Conservation (phyloP, 2,888 invertebrate species). For the Homarus gammarus region DNA sequence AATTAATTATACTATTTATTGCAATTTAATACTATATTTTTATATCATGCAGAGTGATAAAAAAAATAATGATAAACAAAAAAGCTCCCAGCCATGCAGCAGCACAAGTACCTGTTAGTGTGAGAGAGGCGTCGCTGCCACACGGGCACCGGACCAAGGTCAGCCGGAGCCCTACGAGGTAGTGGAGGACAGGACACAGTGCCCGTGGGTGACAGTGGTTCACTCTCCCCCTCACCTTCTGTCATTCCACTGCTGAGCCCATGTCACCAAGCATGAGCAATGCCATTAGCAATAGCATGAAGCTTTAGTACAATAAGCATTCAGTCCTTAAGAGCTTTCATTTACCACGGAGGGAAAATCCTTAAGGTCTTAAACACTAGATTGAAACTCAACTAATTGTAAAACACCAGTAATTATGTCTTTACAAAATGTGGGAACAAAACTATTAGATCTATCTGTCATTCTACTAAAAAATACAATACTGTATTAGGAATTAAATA, state of each 20-base stretch:
- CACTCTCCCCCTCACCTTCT: slow-evolving; percentile 56
- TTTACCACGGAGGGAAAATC: not conserved
- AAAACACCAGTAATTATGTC: not conserved
- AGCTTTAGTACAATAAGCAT: slow-evolving; percentile 23
- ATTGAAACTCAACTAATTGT: slow-evolving; percentile 10
- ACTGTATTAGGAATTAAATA: not conserved
- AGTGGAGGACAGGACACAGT: slow-evolving; percentile 20
- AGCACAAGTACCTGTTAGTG: slow-evolving; percentile 58
- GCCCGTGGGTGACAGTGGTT: slow-evolving; percentile 24
- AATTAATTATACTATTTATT: too few relatives aligned
- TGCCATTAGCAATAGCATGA: slow-evolving; percentile 25
- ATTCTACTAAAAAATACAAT: not conserved
- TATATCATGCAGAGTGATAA: too few relatives aligned
- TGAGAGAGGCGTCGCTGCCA: slow-evolving; percentile 56
- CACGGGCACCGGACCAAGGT: slow-evolving; percentile 20
- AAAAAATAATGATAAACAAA: too few relatives aligned
- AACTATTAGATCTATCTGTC: not conserved
- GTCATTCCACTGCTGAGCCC: slow-evolving; percentile 36
- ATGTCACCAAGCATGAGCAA: slow-evolving; percentile 2
- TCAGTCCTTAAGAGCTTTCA: slow-evolving; percentile 2
- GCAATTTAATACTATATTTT: too few relatives aligned
- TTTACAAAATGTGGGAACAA: not conserved
- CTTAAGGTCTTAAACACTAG: not conserved
- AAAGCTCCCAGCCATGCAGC: not conserved
- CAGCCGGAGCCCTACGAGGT: slow-evolving; percentile 31